phyloP scores from a whole-genome alignment of 2,113 vertebrate genomes.

The Pachyramphus minor region DNA sequence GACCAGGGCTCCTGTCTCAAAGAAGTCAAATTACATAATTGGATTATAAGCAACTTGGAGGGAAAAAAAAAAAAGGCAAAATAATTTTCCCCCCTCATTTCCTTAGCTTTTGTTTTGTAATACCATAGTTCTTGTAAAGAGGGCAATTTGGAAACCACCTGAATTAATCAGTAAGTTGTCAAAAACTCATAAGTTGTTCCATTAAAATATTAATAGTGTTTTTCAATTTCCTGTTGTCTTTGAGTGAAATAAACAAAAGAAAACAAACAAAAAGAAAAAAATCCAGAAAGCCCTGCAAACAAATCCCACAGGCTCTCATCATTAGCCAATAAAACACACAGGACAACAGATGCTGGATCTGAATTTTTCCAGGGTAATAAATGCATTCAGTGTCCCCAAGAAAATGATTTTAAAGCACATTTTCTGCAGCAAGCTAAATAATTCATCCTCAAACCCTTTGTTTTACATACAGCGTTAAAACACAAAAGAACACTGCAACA shows the following conservation, averaged over 20 bases:
- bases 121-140: not conserved
- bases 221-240: not conserved
- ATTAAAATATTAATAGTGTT: conserved; percentile 28
- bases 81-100: not conserved
- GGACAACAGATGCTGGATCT: conserved; percentile 35
- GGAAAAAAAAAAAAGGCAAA: not conserved
- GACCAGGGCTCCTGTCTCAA: not conserved
- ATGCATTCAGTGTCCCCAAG: not conserved
- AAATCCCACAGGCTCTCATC: not conserved
- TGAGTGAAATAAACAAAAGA: not conserved
- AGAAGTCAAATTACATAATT: not conserved
- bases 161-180: not conserved
- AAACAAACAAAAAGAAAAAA: not conserved
- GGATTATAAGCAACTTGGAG: not conserved
- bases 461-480: not conserved
- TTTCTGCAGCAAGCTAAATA: conserved; percentile 7
- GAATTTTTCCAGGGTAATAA: conserved; percentile 44
- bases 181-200: not conserved
- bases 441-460: conserved; percentile 6
- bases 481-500: not conserved
- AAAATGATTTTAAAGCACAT: not conserved
- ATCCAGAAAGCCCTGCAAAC: not conserved
- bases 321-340: conserved; percentile 22
- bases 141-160: not conserved
- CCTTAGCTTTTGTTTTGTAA: not conserved